phyloP scores from a whole-genome alignment of 2,797 vertebrate genomes.

The Cephalopachus bancanus region DNA sequence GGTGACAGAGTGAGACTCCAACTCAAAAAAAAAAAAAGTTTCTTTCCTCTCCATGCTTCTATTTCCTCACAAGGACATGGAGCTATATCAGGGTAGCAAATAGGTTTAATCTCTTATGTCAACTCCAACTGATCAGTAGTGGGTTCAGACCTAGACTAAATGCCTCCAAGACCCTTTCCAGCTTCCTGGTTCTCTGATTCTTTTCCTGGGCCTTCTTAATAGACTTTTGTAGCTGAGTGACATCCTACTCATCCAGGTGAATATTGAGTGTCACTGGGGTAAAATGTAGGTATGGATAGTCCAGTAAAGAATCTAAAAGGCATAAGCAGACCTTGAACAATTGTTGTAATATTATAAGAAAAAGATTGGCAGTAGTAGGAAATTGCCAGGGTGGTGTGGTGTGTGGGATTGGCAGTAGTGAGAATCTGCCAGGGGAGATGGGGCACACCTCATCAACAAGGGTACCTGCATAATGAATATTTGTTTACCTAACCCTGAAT shows the following conservation, averaged over 20 bases:
- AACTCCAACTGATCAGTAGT: background rate
- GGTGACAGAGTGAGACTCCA: no score
- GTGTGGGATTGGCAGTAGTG: no score
- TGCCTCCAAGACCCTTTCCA: background rate
- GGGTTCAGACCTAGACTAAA: conserved; percentile 25
- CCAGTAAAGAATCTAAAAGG: background rate
- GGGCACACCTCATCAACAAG: no score
- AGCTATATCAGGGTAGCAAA: conserved; percentile 32
- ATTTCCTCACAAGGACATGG: conserved; percentile 12
- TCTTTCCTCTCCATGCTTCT: conserved; percentile 17
- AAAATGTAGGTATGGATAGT: background rate
- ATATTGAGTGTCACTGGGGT: background rate
- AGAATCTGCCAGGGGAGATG: no score
- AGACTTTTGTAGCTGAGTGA: background rate
- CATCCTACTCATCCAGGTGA: background rate
- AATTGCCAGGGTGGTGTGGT: no score
- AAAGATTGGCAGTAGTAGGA: no score
- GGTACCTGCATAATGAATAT: no score
- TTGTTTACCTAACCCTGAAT: no score
- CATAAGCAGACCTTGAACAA: no score
- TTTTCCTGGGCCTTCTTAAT: conserved; percentile 9
- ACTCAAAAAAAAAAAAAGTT: background rate
- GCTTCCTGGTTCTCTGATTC: background rate
- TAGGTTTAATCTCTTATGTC: conserved; percentile 59
- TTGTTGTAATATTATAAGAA: no score